phyloP scores from a whole-genome alignment of 1,140 invertebrate species.

The Drosophila neocordata region DNA sequence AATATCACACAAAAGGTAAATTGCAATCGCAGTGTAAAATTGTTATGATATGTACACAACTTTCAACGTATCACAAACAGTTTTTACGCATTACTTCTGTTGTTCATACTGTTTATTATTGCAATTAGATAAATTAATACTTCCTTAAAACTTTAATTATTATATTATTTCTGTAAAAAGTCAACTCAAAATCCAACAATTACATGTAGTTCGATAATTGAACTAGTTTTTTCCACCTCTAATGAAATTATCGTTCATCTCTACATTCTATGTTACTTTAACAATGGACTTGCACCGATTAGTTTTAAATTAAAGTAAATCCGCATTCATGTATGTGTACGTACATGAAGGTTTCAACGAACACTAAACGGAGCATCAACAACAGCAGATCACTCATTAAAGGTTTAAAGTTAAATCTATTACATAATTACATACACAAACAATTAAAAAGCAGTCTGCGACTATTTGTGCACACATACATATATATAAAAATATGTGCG shows the following conservation, averaged over 20 bases:
- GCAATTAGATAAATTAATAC: no score
- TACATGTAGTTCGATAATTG: not conserved
- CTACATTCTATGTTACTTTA: not conserved
- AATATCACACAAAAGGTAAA: no score
- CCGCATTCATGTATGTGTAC: conserved; percentile 23
- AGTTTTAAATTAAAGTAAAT: conserved; percentile 10
- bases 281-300: conserved; percentile 7
- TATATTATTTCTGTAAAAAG: no score
- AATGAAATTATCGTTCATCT: not conserved
- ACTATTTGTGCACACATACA: not conserved
- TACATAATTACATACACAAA: conserved; percentile 2
- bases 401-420: not conserved
- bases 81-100: no score
- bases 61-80: no score
- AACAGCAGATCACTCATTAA: not conserved
- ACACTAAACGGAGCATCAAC: conserved; percentile 34
- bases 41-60: no score
- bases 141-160: no score
- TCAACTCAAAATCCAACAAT: not conserved
- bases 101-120: no score
- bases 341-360: conserved; percentile 16
- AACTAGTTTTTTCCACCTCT: not conserved
- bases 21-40: no score
- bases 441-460: not conserved
- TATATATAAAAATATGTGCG: not conserved